Evolutionary conservation across 2,113 vertebrate species (phyloP), one percentile per base, ranked within the genome.

Genomic region (Gavia stellata): DNA sequence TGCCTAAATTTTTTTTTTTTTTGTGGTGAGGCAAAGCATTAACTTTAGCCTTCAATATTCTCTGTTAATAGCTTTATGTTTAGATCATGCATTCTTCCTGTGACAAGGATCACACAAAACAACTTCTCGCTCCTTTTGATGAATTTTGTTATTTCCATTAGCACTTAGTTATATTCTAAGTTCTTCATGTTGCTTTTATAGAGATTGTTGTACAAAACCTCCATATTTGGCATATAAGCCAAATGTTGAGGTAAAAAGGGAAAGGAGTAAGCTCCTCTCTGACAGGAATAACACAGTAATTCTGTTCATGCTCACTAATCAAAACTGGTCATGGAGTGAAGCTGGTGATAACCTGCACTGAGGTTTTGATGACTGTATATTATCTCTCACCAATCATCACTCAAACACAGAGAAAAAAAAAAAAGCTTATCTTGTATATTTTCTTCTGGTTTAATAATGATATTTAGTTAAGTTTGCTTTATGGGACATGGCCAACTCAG

Each of bases 401-500:
- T 9, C 23, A 79, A 79, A 85, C 31, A 40, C 4, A 40, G 17
- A n/a, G 5, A 23, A 62, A 12, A 53, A 55, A 65, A 28, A 34
- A 47, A 36, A 0, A 38, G 0, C 25, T 66, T 62, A 15, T 2
- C 3, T 49, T 61, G 14, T 10, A 15, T 31, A 34, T 66, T 77
- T 77, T 72, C 9, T 34, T 7, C 18, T 66, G 7, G 1, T 67
- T 73, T 78, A 84, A 50, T 56, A 4, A 26, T 12, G 18, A 18
- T 8, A 66, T 61, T 55, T 31, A 33, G 7, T 52, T 33, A 58
- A 14, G 3, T 56, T 55, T 86, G 5, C 7, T 56, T 89, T 70
- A n/a, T 7, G 2, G 14, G 17, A 38, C 17, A 14, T 0, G 2
- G 3, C 4, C 28, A 78, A 6, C 13, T 49, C 28, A 66, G 28